These are phyloP conservation scores for Galeopsomyia nigrocyanea DNA, from an alignment of 2,888 invertebrate species.

Conservation along the genomic window DNA sequence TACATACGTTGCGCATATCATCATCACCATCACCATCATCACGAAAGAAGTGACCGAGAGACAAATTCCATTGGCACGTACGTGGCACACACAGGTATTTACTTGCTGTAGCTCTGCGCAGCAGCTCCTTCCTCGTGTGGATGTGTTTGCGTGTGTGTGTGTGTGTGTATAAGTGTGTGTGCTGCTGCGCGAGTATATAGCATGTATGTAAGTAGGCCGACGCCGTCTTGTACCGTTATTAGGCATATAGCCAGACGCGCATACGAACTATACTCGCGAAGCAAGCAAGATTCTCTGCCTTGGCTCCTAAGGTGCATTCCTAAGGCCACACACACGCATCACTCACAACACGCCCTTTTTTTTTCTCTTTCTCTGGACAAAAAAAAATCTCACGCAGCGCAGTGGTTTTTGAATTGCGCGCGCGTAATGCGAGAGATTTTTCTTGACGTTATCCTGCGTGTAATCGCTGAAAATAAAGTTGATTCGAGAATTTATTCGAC, in stretches of 20 bases:
- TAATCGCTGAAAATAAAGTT: too few relatives aligned
- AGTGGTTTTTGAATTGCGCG: too few relatives aligned
- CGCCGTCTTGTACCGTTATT: conserved; percentile 44
- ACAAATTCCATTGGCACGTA: conserved; percentile 7
- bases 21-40: not conserved
- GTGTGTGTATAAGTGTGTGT: not conserved
- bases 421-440: too few relatives aligned
- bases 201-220: conserved; percentile 50
- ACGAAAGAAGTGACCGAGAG: not conserved
- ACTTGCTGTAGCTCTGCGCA: not conserved
- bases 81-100: conserved; percentile 7
- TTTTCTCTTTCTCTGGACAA: too few relatives aligned
- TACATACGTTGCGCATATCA: not conserved
- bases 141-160: too few relatives aligned
- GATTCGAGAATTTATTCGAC: too few relatives aligned
- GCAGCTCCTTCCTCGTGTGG: too few relatives aligned
- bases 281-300: conserved; percentile 6
- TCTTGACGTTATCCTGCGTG: too few relatives aligned
- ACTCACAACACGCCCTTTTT: too few relatives aligned
- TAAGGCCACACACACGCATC: too few relatives aligned
- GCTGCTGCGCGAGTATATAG: conserved; percentile 34
- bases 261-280: conserved; percentile 43
- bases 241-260: conserved; percentile 36
- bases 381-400: too few relatives aligned
- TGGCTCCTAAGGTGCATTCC: too few relatives aligned